These are phyloP conservation scores for Parotocinclus haroldoi DNA, from an alignment of 2,797 vertebrate species.

Conservation along the genomic window DNA sequence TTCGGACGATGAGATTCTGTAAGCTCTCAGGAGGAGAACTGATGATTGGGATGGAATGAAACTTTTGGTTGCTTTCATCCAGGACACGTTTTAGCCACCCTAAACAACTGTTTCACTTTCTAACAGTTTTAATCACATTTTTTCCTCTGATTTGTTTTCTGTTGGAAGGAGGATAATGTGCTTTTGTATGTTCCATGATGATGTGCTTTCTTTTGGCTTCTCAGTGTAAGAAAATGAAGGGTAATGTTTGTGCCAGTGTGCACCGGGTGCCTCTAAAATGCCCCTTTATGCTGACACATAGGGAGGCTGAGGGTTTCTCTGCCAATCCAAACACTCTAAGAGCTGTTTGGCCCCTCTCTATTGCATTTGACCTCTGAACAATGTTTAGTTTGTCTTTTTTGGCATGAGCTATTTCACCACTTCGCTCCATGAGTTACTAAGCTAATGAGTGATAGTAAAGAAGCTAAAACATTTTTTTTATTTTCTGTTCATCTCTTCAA, in stretches of 20 bases:
- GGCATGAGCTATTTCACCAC: constrained; percentile 8
- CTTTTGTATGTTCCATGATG: constrained; percentile 18
- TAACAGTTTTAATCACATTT: neutral
- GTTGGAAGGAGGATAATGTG: constrained; percentile 25
- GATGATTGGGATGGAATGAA: too few relatives aligned
- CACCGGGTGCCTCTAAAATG: constrained; percentile 35
- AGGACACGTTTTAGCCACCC: too few relatives aligned
- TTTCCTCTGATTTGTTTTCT: constrained; percentile 14
- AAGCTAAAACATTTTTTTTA: neutral
- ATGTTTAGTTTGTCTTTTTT: constrained; percentile 24
- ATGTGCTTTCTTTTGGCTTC: constrained; percentile 21
- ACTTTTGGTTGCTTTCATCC: too few relatives aligned
- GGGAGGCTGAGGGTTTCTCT: constrained; percentile 24
- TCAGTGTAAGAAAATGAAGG: constrained; percentile 19
- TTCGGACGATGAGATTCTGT: too few relatives aligned
- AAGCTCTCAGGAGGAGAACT: too few relatives aligned
- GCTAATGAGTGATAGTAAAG: constrained; percentile 10
- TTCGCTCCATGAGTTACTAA: constrained; percentile 15
- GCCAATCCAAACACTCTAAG: constrained; percentile 45
- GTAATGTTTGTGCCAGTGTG: constrained; percentile 42
- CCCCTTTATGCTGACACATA: constrained; percentile 39
- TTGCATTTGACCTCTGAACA: constrained; percentile 13
- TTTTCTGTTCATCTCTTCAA: neutral
- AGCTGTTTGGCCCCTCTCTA: constrained; percentile 22
- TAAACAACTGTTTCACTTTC: neutral